Percentiles rank a stretch among this genome's conserved stretches.
These are phyloP conservation scores for Meteorus sp. DNA, from an alignment of 1,140 invertebrate genomes.

Conservation along the genomic window DNA sequence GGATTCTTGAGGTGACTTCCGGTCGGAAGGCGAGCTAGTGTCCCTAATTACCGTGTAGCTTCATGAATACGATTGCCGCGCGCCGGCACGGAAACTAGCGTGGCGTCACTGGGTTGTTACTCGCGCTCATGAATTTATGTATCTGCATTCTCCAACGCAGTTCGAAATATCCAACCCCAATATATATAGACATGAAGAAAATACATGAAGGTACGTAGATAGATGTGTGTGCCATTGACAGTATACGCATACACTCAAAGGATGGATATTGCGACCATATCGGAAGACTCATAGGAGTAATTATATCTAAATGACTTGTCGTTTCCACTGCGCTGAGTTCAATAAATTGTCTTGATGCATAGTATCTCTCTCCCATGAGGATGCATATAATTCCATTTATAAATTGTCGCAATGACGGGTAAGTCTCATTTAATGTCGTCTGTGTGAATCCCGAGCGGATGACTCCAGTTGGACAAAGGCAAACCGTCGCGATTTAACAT, in stretches of 20 bases:
- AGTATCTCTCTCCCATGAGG: too few relatives aligned
- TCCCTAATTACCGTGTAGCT: conserved; percentile 61
- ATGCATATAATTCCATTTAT: too few relatives aligned
- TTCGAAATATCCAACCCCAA: conserved; percentile 13
- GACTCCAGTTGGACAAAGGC: conserved; percentile 40
- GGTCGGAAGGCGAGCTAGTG: conserved; percentile 57
- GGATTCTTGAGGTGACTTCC: conserved; percentile 58
- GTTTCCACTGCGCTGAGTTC: too few relatives aligned
- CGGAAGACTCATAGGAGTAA: too few relatives aligned
- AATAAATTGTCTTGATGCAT: too few relatives aligned
- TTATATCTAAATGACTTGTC: too few relatives aligned
- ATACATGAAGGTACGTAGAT: too few relatives aligned
- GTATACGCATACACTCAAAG: not conserved
- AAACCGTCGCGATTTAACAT: conserved; percentile 57
- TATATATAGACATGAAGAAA: too few relatives aligned
- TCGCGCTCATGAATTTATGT: conserved; percentile 60
- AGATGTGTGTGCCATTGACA: not conserved
- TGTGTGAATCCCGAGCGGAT: not conserved
- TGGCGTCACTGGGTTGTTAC: conserved; percentile 60
- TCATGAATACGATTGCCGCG: conserved; percentile 59
- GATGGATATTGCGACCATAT: too few relatives aligned
- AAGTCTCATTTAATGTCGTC: not conserved
- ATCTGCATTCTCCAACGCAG: conserved; percentile 56
- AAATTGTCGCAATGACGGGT: not conserved
- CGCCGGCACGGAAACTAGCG: conserved; percentile 56